Base-by-base conservation (phyloP, 2,888 invertebrate species). In the Stramonita haemastoma region DNA sequence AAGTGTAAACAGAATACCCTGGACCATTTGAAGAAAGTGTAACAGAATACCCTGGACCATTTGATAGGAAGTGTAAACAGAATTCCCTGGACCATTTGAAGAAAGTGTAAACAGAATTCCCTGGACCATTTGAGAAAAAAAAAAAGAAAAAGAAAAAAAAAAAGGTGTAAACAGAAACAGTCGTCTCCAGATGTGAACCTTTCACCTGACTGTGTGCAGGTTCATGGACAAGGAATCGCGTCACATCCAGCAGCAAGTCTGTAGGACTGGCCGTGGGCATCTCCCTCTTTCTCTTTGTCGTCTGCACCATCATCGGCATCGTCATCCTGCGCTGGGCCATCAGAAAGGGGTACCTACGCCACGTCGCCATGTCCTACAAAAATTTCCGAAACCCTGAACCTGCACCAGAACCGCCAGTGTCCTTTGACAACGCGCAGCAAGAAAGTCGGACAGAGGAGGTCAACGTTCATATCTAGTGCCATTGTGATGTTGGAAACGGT, bases 281-380 rank as follows among this genome's bases (percentile, higher is more conserved):
- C n/a, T 89, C 91, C 77, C 57, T 92, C 0, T 17, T 81, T 1
- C 34, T 91, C 6, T 90, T 90, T 0, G 83, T 91, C 22, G 56
- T 91, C 19, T 86, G 92, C 26, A 89, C 91, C 77, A 87, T 89
- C 19, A 36, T 85, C 32, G 89, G 87, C 57, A 87, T 89, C 19
- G 46, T 91, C 0, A 84, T 91, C 17, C 81, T 92, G 22, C 34
- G 90, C 56, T 93, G 92, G 92, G 92, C 90, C 15, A 83, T 91
- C 26, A 91, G 90, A 81, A 93, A 92, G 89, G 91, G 93, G 81
- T 92, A 91, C 86, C 88, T 93, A 17, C 91, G 92, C 57, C 92
- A 92, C 87, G 91, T 93, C 0, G 91, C 92, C 0, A 57, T 85
- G 46, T 91, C 91, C 22, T 93, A 92, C 90, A 92, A 92, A 77